phyloP scores from a whole-genome alignment of 2,113 vertebrate species.

The Onychostruthus taczanowskii region DNA sequence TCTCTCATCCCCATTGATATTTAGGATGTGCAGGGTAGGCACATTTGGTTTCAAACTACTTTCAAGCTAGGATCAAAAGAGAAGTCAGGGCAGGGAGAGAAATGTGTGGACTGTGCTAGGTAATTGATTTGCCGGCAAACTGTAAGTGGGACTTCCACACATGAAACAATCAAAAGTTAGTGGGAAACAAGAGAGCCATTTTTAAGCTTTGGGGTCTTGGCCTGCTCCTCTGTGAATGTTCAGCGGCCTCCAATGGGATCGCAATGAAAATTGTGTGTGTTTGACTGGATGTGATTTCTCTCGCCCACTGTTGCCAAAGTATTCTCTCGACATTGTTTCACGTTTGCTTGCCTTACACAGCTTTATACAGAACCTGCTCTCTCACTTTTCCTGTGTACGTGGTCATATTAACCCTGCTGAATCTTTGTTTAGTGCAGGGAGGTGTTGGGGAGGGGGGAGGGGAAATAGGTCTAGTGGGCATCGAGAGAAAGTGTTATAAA shows the following conservation, averaged over 20 bases:
- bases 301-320: neutral
- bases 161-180: neutral
- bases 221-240: neutral
- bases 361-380: neutral
- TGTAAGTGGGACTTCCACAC: neutral
- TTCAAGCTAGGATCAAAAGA: neutral
- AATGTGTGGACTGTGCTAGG: neutral
- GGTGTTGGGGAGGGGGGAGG: conserved; percentile 23
- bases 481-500: neutral
- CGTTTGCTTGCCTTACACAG: neutral
- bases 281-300: neutral
- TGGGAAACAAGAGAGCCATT: neutral
- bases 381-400: neutral
- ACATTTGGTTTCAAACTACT: neutral
- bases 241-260: neutral
- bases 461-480: neutral
- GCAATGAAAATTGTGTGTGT: neutral
- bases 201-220: neutral
- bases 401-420: neutral
- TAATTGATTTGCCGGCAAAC: neutral
- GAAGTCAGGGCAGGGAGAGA: neutral
- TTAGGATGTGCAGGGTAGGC: neutral
- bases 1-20: neutral
- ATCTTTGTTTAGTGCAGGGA: conserved; percentile 10
- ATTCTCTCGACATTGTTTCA: neutral